Conservation (phyloP, 2,888 invertebrate genomes). For the Caenorhabditis sp. region DNA sequence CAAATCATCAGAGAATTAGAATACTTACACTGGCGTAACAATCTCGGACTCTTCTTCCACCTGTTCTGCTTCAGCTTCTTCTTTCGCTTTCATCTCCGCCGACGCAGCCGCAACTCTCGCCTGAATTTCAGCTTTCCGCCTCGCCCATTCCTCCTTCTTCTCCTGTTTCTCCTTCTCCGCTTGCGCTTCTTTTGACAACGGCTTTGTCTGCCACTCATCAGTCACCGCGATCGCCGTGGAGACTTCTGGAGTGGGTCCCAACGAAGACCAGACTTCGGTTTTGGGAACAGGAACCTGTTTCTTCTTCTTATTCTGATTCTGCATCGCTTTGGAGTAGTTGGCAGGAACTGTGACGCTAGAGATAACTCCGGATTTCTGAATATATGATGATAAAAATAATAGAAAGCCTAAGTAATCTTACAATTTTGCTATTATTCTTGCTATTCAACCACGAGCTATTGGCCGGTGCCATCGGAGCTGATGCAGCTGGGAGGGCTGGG, state of each 20-base stretch:
- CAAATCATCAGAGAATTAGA: too few relatives aligned
- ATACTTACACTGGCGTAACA: background rate
- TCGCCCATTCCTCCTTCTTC: constrained; percentile 56
- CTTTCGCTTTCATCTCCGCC: too few relatives aligned
- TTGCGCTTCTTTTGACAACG: constrained; percentile 62
- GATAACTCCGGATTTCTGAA: constrained; percentile 46
- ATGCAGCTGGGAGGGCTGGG: constrained; percentile 52
- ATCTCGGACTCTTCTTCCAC: background rate
- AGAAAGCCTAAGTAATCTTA: too few relatives aligned
- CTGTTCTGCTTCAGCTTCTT: too few relatives aligned
- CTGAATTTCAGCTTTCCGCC: constrained; percentile 57
- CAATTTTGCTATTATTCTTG: constrained; percentile 45
- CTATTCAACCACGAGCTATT: constrained; percentile 57
- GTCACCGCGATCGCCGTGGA: background rate
- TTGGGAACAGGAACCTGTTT: constrained; percentile 47
- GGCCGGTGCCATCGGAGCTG: constrained; percentile 41
- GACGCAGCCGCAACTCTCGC: constrained; percentile 52
- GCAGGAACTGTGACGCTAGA: constrained; percentile 50
- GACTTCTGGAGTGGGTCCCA: constrained; percentile 40
- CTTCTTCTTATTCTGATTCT: constrained; percentile 56
- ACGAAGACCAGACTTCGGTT: constrained; percentile 59
- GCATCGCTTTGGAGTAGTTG: constrained; percentile 45
- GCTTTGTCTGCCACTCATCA: constrained; percentile 47
- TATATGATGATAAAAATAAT: too few relatives aligned
- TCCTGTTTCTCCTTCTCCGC: constrained; percentile 47